A percentile compares a stretch with the other conserved stretches of the same genome.
Evolutionary conservation across 2,888 invertebrate species (phyloP).

Genomic region (Trachelus troglodyta): DNA sequence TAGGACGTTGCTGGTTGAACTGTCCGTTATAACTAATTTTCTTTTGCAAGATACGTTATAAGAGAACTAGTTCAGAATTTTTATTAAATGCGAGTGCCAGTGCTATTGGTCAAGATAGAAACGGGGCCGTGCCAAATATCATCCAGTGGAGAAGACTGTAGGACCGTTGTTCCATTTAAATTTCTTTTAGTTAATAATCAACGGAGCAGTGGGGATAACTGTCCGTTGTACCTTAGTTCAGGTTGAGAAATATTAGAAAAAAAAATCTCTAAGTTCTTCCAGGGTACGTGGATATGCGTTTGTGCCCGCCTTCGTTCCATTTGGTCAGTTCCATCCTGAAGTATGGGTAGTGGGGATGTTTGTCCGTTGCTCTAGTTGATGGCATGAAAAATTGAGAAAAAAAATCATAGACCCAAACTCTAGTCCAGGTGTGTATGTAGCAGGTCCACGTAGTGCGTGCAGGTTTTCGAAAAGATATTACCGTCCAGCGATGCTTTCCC

Average conservation of each 20-base stretch:
- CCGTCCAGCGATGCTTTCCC: conserved; percentile 32
- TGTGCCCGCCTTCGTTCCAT: background rate
- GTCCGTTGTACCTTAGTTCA: background rate
- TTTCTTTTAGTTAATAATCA: background rate
- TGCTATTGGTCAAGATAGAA: background rate
- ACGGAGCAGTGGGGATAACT: background rate
- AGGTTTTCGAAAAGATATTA: conserved; percentile 4
- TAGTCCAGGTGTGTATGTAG: conserved; percentile 6
- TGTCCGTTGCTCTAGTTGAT: conserved; percentile 52
- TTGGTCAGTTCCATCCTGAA: background rate
- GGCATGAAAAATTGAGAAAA: conserved; percentile 3
- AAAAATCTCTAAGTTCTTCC: background rate
- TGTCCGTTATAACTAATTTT: background rate
- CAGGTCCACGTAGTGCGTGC: background rate
- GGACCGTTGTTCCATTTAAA: background rate
- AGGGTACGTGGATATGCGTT: background rate
- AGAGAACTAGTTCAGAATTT: background rate
- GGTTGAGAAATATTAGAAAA: background rate
- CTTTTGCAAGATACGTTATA: background rate
- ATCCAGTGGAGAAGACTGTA: background rate
- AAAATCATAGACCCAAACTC: background rate
- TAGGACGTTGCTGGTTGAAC: background rate
- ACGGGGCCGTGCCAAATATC: background rate
- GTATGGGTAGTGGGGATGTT: conserved; percentile 22
- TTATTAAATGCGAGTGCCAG: background rate